These are phyloP conservation scores for Pinctada fucata DNA, from an alignment of 2,888 invertebrate species.

Conservation along the genomic window DNA sequence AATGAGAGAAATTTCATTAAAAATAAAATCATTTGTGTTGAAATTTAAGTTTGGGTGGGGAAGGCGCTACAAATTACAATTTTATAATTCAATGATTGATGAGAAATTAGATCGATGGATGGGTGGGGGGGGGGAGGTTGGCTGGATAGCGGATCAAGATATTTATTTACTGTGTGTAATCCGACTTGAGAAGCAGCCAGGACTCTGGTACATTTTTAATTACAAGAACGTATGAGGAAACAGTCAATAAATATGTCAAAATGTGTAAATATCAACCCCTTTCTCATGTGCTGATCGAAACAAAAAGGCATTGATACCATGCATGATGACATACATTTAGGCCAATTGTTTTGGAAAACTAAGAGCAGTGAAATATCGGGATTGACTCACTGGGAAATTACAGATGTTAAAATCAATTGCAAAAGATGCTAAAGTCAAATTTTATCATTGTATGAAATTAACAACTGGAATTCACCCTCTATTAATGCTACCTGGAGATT, in stretches of 20 bases:
- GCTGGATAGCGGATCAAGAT: constrained; percentile 13
- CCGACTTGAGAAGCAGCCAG: constrained; percentile 1
- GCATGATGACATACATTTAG: background rate
- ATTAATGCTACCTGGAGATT: constrained; percentile 16
- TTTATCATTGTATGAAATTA: constrained; percentile 7
- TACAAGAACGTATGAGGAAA: background rate
- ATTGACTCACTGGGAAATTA: constrained; percentile 10
- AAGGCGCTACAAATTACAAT: no score
- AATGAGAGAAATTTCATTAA: background rate
- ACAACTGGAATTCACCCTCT: constrained; percentile 13
- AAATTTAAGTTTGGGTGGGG: no score
- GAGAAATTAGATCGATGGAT: background rate
- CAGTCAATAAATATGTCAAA: constrained; percentile 8
- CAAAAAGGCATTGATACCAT: constrained; percentile 15
- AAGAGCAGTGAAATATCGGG: constrained; percentile 2
- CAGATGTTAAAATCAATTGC: background rate
- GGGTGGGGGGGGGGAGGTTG: background rate
- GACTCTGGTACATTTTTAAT: constrained; percentile 7
- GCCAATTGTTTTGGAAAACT: constrained; percentile 4
- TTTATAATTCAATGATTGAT: no score
- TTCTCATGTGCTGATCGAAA: background rate
- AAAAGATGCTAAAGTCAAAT: background rate
- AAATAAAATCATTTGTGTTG: background rate
- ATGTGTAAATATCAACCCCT: background rate
- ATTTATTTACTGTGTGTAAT: constrained; percentile 20